A percentile compares a stretch with the other conserved stretches of the same genome.
Conservation (phyloP, 2,797 vertebrate species). For the Callimico goeldii region DNA sequence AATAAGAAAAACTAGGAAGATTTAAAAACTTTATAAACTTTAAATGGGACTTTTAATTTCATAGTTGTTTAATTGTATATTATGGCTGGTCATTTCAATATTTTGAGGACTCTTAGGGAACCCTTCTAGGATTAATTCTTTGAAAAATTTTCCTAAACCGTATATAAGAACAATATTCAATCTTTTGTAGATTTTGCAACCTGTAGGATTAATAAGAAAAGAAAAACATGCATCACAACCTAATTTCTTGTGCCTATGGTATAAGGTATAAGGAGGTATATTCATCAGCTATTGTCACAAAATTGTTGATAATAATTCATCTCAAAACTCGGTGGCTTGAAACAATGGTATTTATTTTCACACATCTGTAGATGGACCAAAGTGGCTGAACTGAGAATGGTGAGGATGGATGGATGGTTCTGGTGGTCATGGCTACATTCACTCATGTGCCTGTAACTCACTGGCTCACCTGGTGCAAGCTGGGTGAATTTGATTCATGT, state of each 20-base stretch:
- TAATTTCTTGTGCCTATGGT: not conserved
- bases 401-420: not conserved
- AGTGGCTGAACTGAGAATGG: not conserved
- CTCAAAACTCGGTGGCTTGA: not conserved
- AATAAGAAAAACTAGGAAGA: not conserved
- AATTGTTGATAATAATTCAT: not conserved
- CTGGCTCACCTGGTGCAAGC: not conserved
- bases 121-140: not conserved
- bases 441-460: not conserved
- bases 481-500: not conserved
- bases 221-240: not conserved
- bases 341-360: not conserved
- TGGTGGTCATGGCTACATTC: not conserved
- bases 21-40: too few species aligned
- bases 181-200: not conserved
- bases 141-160: not conserved
- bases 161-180: not conserved
- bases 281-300: not conserved
- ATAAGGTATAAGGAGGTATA: not conserved
- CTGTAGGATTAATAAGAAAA: not conserved
- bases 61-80: not conserved
- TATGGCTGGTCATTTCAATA: not conserved
- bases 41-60: not conserved
- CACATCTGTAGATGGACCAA: not conserved
- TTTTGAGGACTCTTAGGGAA: not conserved